Evolutionary conservation across 2,113 vertebrate genomes (phyloP), one percentile per base, ranked within the genome.

Genomic region (Triplophysa tibetana): DNA sequence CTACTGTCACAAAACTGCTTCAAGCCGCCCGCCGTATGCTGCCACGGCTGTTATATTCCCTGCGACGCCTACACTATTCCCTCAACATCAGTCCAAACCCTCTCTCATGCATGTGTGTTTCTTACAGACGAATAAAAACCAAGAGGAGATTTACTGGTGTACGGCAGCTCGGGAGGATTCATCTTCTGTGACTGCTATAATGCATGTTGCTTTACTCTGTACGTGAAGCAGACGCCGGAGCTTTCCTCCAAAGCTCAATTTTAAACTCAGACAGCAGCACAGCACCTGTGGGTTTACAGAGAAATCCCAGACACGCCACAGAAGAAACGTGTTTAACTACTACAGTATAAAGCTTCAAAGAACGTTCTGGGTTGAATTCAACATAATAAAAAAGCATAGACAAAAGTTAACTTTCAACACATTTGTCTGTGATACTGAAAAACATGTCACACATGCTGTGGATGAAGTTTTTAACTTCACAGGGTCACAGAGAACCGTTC

Each of bases 1-100:
- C 87, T 86, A 88, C 84, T 82, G 88, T 90, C 86, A 88, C 87
- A 86, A 87, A 88, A 84, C 87, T 90, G 88, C 90, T 89, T 90
- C 89, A 85, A 88, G 88, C 85, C 88, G 78, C 88, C 83, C 86
- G 85, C 87, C 85, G 85, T 85, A 84, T 84, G 75, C 82, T 77
- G 43, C 88, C 80, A 81, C 86, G 87, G 90, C 88, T 88, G 89
- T 89, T 89, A 88, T 86, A 85, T 84, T 82, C 86, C 84, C 85
- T 81, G 84, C 85, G 83, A 85, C 85, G 79, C 73, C 65, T 58
- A 26, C 58, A 83, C 85, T 84, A 88, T 88, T 90, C 89, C 84
- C 86, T 81, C 77, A 83, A 86, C 85, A 88, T 89, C 85, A 83
- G 21, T 3, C 80, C 79, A 84, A 82, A 89, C 86, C 82, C 89